Evolutionary conservation across 1,140 invertebrate species (phyloP).

Genomic region (Ceratitis capitata): DNA sequence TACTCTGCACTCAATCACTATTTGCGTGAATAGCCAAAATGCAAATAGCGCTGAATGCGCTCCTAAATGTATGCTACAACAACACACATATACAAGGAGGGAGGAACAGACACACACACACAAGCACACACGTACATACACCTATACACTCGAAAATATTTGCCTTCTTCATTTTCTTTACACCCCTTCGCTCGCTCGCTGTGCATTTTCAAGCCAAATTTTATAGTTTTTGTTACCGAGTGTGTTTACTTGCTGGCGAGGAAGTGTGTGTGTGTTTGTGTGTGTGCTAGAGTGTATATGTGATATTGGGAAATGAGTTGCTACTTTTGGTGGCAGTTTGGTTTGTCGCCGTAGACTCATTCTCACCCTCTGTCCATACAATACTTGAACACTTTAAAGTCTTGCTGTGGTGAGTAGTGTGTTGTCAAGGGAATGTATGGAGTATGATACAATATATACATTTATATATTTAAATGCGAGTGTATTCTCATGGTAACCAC

Average conservation of each 20-base stretch:
- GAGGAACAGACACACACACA: background rate
- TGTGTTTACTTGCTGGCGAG: too few species aligned
- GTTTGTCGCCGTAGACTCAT: background rate
- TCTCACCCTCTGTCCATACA: background rate
- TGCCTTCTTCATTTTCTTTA: background rate
- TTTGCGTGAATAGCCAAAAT: slow-evolving; percentile 12
- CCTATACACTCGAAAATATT: background rate
- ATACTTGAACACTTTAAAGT: background rate
- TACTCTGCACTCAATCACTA: background rate
- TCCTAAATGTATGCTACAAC: background rate
- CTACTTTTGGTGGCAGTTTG: background rate
- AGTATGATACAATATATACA: too few species aligned
- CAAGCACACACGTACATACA: background rate
- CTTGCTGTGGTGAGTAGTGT: background rate
- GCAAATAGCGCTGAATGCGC: background rate
- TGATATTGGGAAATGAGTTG: background rate
- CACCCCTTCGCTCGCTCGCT: background rate
- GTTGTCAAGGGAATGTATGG: too few species aligned
- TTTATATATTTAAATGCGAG: too few species aligned
- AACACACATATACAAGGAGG: background rate
- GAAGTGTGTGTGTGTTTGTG: background rate
- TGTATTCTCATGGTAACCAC: too few species aligned
- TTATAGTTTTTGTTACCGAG: background rate
- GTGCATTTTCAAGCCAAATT: background rate
- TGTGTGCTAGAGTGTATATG: background rate